A percentile compares a stretch with the other conserved stretches of the same genome.
Conservation (phyloP, 2,888 invertebrate genomes). For the Agrilus mali region DNA sequence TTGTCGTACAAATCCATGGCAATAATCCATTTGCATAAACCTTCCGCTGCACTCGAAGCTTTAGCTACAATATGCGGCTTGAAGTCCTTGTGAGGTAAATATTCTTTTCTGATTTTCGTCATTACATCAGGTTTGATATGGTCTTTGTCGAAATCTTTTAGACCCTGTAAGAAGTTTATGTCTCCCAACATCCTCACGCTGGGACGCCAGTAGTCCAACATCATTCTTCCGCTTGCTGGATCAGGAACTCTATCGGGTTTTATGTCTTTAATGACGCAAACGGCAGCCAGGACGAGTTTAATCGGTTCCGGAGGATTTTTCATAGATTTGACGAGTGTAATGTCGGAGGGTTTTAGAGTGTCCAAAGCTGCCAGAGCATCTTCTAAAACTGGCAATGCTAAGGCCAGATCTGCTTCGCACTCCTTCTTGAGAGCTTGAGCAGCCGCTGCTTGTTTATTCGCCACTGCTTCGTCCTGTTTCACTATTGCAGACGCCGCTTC, state of each 20-base stretch:
- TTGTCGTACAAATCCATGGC: constrained; percentile 84
- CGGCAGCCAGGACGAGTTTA: constrained; percentile 78
- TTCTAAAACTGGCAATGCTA: constrained; percentile 73
- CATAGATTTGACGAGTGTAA: constrained; percentile 79
- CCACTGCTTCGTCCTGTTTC: constrained; percentile 75
- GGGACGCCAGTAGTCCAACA: constrained; percentile 75
- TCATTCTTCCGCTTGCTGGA: constrained; percentile 53
- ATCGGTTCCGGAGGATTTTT: constrained; percentile 75
- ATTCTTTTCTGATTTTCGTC: constrained; percentile 63
- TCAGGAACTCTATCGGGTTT: constrained; percentile 66
- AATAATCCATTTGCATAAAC: constrained; percentile 81
- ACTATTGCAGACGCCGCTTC: constrained; percentile 69
- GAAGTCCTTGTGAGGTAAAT: constrained; percentile 62
- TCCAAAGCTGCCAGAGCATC: constrained; percentile 64
- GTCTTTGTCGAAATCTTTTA: constrained; percentile 75
- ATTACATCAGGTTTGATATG: constrained; percentile 63
- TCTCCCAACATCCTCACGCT: constrained; percentile 72
- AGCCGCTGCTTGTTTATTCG: constrained; percentile 74
- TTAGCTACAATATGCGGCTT: constrained; percentile 70
- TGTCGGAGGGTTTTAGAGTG: constrained; percentile 73
- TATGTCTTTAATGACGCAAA: constrained; percentile 76
- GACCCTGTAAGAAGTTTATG: constrained; percentile 60
- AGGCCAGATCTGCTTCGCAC: constrained; percentile 85
- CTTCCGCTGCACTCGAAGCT: constrained; percentile 90
- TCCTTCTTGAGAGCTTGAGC: constrained; percentile 76